Conservation (phyloP, 2,888 invertebrate species). For the Ormia ochracea region DNA sequence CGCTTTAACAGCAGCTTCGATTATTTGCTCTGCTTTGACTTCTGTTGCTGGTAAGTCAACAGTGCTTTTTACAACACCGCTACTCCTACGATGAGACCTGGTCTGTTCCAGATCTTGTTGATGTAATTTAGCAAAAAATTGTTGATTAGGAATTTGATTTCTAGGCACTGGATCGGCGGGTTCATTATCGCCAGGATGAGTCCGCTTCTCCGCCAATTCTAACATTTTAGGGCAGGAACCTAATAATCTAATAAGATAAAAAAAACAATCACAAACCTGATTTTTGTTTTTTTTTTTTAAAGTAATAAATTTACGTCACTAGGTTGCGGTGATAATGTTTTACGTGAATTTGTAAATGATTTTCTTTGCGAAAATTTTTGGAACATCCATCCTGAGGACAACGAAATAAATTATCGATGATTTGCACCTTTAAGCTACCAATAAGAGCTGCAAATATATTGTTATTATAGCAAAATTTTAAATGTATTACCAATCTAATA, state of each 20-base stretch:
- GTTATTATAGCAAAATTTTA: conserved; percentile 1
- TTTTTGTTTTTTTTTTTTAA: not conserved
- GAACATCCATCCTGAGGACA: conserved; percentile 90
- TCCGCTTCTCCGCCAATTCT: conserved; percentile 88
- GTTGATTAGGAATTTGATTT: conserved; percentile 76
- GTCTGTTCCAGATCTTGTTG: conserved; percentile 75
- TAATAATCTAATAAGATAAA: conserved; percentile 78
- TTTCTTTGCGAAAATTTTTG: conserved; percentile 94
- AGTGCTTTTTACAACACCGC: conserved; percentile 13
- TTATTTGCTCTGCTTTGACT: conserved; percentile 40
- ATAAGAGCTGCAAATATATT: conserved; percentile 76
- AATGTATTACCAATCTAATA: not conserved
- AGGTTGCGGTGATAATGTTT: conserved; percentile 94
- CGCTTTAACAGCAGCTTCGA: conserved; percentile 23
- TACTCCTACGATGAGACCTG: conserved; percentile 68
- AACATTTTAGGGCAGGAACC: conserved; percentile 91
- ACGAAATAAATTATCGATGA: conserved; percentile 82
- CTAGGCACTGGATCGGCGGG: conserved; percentile 76
- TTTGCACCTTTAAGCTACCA: conserved; percentile 81
- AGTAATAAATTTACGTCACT: conserved; percentile 78
- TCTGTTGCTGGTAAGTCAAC: not conserved
- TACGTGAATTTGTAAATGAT: conserved; percentile 93
- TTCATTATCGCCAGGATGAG: conserved; percentile 79
- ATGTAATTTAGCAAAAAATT: conserved; percentile 77
- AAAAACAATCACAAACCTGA: too few species aligned